Base-by-base conservation (phyloP, 2,797 vertebrate genomes). In the Dipus sagitta region DNA sequence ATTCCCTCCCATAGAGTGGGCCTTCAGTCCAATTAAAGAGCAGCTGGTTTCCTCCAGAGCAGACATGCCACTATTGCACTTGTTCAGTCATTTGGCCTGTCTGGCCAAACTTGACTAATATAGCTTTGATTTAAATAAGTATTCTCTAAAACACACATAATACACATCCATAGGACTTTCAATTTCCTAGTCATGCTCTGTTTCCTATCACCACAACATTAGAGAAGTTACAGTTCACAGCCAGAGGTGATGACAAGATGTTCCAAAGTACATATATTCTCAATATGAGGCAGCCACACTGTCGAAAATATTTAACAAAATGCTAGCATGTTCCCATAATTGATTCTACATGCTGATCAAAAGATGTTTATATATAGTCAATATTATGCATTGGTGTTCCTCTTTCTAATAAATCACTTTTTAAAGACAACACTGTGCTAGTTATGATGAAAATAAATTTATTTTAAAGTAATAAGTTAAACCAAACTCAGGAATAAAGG, bases 211-310 rank as follows among this genome's bases (percentile, higher is more conserved):
- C 84, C 15, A 78, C 30, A 87, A 80, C 15, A 62, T 74, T n/a
- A 82, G 38, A 82, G 30, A 94, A 92, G 1, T 60, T 89, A 72
- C 81, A 93, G 91, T 95, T 60, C 88, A 72, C 83, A 93, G 91
- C 94, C 92, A 96, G 42, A 96, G 90, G 88, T 93, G n/a, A 91
- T 96, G 96, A 95, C 90, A 34, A 12, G 47, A 65, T 82, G 21
- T 85, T 96, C 84, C 13, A 93, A 62, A 38, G 65, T 38, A 34
- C 47, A 67, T 84, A 32, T 90, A 93, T 93, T 34, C 93, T 95
- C 23, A 93, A 62, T 93, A 58, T 32, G 26, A 92, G 95, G 42
- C 32, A 86, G 81, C 71, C 34, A 30, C 65, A 68, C 58, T 81
- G 93, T 26, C 58, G 68, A 89, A 91, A 92, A 85, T 5, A 30